Evolutionary conservation across 2,888 invertebrate genomes (phyloP).

Genomic region (Rapana venosa): DNA sequence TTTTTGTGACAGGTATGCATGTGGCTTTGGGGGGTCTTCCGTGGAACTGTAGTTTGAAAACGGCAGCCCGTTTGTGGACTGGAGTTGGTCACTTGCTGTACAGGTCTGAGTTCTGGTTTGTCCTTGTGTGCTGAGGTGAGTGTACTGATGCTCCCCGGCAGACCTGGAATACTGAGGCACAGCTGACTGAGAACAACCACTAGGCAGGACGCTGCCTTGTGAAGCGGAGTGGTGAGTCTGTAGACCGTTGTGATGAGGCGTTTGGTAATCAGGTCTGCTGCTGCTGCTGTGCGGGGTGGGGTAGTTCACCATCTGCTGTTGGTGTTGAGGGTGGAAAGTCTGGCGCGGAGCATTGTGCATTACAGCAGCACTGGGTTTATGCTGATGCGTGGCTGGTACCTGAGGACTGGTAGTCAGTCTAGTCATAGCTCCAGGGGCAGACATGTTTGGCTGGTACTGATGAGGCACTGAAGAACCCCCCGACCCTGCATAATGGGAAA

Average conservation of each 20-base stretch:
- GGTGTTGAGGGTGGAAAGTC: not conserved
- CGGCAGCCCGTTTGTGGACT: not conserved
- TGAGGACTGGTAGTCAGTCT: not conserved
- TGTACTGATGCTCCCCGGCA: not conserved
- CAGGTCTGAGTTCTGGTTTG: not conserved
- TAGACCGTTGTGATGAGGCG: not conserved
- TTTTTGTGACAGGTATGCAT: not conserved
- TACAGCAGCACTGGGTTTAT: not conserved
- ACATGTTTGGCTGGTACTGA: not conserved
- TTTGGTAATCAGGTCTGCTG: constrained; percentile 14
- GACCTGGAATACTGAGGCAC: not conserved
- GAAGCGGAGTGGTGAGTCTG: not conserved
- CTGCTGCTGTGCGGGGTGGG: not conserved
- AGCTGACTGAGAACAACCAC: not conserved
- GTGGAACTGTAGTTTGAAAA: not conserved
- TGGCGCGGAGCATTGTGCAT: not conserved
- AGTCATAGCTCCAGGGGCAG: not conserved
- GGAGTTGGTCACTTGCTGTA: not conserved
- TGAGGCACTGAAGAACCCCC: not conserved
- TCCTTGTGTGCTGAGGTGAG: constrained; percentile 3
- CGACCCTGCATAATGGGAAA: not conserved
- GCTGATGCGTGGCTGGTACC: not conserved
- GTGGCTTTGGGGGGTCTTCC: not conserved
- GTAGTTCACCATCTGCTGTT: not conserved
- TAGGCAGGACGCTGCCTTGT: not conserved